These are phyloP conservation scores for Deroplatys truncata DNA, from an alignment of 2,888 invertebrate genomes.

Conservation along the genomic window DNA sequence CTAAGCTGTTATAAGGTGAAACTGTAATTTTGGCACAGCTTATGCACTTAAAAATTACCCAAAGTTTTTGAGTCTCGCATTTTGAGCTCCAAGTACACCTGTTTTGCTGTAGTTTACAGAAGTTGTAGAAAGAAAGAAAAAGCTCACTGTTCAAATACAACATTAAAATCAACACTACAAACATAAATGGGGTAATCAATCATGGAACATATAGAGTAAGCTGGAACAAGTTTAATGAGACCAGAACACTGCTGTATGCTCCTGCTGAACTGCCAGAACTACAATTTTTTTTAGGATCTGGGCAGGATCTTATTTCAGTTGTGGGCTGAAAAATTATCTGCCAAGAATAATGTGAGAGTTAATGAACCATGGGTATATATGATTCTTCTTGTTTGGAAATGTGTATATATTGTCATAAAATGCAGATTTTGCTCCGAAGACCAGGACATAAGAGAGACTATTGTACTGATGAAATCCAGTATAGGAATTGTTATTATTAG, in stretches of 20 bases:
- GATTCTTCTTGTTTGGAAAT: too few relatives aligned
- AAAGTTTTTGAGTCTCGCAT: too few relatives aligned
- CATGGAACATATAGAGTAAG: background rate
- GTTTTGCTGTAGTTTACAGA: background rate
- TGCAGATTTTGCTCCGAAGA: too few relatives aligned
- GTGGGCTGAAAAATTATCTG: too few relatives aligned
- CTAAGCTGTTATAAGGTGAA: background rate
- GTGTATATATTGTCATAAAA: too few relatives aligned
- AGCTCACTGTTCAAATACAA: background rate
- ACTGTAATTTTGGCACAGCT: background rate
- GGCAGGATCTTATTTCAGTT: too few relatives aligned
- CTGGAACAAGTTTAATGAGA: background rate
- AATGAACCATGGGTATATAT: too few relatives aligned
- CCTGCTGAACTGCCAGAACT: background rate
- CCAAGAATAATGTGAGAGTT: too few relatives aligned
- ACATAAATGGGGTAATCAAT: slow-evolving; percentile 9
- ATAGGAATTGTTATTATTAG: too few relatives aligned
- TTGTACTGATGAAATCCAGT: too few relatives aligned
- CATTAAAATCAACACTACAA: background rate
- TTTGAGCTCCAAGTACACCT: background rate
- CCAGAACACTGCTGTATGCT: background rate
- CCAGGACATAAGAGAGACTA: too few relatives aligned
- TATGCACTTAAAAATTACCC: background rate
- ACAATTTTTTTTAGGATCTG: too few relatives aligned
- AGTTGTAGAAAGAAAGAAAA: background rate